Evolutionary conservation across 2,797 vertebrate species (phyloP), one percentile per base, ranked within the genome.

Genomic region (Bufotes viridis): DNA sequence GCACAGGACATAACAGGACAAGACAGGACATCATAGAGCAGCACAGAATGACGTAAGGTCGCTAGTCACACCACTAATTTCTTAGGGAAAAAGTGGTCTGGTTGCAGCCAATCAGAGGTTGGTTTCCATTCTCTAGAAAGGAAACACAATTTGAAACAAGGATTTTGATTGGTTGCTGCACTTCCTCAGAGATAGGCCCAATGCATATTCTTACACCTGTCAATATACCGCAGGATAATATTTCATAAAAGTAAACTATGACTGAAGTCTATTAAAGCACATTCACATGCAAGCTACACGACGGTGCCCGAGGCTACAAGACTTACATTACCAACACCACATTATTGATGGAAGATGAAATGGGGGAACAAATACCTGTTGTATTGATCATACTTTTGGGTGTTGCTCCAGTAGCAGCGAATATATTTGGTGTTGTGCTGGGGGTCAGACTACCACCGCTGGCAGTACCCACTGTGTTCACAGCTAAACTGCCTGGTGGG

Each of bases 321-420:
- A 76, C 55, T 42, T 76, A 76, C 82, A 63, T 49, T 51, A 60
- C 70, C 34, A 60, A 58, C 58, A 75, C 74, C 82, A 84, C 82
- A 61, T 75, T 42, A 63, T 80, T 26, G 76, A 79, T 79, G 63
- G 76, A 55, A 86, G 75, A 80, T 79, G 69, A 87, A 74, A 87
- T 76, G 74, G 63, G 79, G 81, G 92, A 93, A 92, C 92, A 94
- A 91, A 94, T 97, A 99, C 98, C 98, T 96, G 98, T 99, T 92
- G 98, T 99, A 96, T 99, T 99, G 95, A 99, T 99, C 97, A 98
- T 99, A 96, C 98, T 98, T 96, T 98, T 99, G 92, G 98, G 97
- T 90, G 96, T 97, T 90, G 95, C 93, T 91, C 97, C 96, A 88
- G 97, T 93, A 57, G 98, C 95, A 92, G 97, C 96, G 92, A 98